These are phyloP conservation scores for Ptilonorhynchus violaceus DNA, from an alignment of 2,113 vertebrate species.

Conservation along the genomic window DNA sequence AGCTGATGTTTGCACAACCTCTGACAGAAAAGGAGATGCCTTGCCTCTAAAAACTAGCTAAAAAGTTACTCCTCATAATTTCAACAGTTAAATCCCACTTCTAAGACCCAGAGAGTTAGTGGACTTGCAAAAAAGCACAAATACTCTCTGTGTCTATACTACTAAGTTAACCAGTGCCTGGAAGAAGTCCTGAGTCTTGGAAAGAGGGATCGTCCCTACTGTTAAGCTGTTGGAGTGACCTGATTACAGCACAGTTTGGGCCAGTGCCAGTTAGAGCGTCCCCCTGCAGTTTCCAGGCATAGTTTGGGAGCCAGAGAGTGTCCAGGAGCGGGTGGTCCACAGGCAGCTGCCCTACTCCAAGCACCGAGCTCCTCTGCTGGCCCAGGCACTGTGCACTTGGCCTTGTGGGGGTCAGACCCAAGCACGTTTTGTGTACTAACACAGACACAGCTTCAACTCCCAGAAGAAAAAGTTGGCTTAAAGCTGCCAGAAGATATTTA, in stretches of 20 bases:
- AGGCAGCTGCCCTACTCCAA: fast-evolving
- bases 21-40: background rate
- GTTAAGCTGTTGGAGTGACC: background rate
- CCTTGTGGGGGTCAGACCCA: background rate
- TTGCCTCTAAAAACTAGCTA: background rate
- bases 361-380: fast-evolving
- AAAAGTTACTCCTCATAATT: background rate
- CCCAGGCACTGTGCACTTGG: background rate
- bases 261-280: background rate
- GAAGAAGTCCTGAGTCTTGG: background rate
- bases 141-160: background rate
- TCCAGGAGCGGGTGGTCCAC: background rate
- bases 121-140: background rate
- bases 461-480: background rate
- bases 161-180: background rate
- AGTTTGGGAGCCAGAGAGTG: background rate
- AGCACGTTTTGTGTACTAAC: fast-evolving
- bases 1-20: background rate
- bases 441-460: background rate
- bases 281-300: background rate
- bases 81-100: background rate
- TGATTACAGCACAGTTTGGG: background rate
- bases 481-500: background rate
- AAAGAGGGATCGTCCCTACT: background rate
- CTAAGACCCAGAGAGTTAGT: background rate